phyloP scores from a whole-genome alignment of 2,797 vertebrate genomes.

The Lutjanus campechanus region DNA sequence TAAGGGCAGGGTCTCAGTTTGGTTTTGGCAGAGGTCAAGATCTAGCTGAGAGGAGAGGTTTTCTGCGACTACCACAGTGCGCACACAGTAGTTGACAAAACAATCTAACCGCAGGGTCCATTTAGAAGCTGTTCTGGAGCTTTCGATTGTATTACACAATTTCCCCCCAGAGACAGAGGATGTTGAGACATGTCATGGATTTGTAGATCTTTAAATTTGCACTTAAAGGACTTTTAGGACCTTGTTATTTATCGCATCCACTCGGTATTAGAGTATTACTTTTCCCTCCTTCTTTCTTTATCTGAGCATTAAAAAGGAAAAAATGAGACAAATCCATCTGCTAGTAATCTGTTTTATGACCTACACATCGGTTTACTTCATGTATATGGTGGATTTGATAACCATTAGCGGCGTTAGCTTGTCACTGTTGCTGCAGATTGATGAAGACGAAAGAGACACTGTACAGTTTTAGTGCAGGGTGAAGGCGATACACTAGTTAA shows the following conservation, averaged over 20 bases:
- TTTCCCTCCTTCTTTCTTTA: not conserved
- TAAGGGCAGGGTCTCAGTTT: conserved; percentile 65
- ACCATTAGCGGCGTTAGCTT: too few relatives aligned
- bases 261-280: not conserved
- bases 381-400: too few relatives aligned
- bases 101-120: conserved; percentile 4
- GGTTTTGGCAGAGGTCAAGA: conserved; percentile 66
- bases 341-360: not conserved
- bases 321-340: not conserved
- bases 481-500: too few relatives aligned
- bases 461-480: too few relatives aligned
- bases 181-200: not conserved
- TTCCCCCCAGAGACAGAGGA: not conserved
- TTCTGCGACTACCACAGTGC: conserved; percentile 34
- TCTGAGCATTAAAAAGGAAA: not conserved
- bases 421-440: too few relatives aligned
- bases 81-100: conserved; percentile 48
- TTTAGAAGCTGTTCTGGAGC: conserved; percentile 19
- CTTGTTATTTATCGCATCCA: not conserved
- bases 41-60: conserved; percentile 41
- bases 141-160: not conserved
- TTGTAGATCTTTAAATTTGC: conserved; percentile 12
- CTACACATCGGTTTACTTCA: too few relatives aligned
- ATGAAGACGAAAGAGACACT: too few relatives aligned
- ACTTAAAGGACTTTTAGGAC: not conserved